Evolutionary conservation across 2,113 vertebrate genomes (phyloP).

Genomic region (Cichladusa arquata): DNA sequence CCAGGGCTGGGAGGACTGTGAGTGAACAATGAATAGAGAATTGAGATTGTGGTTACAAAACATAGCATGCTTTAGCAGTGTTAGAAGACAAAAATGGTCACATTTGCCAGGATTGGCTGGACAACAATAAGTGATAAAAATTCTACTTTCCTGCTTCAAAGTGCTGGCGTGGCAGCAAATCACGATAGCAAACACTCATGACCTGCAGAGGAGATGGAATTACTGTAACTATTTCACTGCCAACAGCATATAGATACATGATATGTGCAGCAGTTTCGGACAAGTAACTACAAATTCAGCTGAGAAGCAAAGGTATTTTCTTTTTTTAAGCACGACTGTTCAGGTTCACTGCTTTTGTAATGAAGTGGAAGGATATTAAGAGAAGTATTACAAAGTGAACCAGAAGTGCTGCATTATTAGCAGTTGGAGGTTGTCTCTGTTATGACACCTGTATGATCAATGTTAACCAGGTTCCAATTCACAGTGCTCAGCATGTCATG

Average conservation of each 20-base stretch:
- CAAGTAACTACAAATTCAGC: background rate
- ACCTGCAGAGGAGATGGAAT: background rate
- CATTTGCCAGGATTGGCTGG: background rate
- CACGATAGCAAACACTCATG: background rate
- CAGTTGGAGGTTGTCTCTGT: background rate
- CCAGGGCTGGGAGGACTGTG: background rate
- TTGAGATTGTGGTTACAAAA: background rate
- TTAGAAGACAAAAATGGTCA: background rate
- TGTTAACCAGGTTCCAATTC: background rate
- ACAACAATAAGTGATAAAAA: background rate
- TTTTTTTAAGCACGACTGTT: background rate
- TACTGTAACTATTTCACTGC: background rate
- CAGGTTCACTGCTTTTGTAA: background rate
- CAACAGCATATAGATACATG: background rate
- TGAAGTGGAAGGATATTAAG: background rate
- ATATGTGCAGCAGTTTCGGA: background rate
- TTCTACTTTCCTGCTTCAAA: background rate
- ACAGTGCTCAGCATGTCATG: background rate
- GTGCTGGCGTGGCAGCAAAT: background rate
- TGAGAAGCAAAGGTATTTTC: background rate
- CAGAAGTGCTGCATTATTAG: background rate
- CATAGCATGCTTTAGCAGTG: background rate
- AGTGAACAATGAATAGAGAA: background rate
- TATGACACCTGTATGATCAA: background rate
- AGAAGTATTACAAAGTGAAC: background rate